These are phyloP conservation scores for Leucozona laternaria DNA, from an alignment of 2,888 invertebrate genomes.

Conservation along the genomic window DNA sequence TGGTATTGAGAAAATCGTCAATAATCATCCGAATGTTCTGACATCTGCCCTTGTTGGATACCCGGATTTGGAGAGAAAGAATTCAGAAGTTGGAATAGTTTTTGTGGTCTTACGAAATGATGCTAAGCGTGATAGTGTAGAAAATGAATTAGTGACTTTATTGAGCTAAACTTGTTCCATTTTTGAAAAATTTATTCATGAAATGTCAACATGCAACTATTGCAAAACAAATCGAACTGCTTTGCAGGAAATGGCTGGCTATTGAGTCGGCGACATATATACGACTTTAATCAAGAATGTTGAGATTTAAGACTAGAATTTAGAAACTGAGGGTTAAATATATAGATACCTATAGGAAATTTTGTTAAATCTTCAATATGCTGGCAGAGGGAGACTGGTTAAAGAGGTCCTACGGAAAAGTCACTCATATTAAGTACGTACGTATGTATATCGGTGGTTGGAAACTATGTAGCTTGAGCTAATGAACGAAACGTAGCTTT, in stretches of 20 bases:
- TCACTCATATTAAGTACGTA: no score
- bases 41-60: slow-evolving; percentile 61
- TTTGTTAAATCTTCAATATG: no score
- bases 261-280: neutral
- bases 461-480: no score
- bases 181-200: neutral
- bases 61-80: neutral
- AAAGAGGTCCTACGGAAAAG: no score
- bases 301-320: no score
- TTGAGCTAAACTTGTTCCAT: slow-evolving; percentile 28
- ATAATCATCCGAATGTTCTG: slow-evolving; percentile 44
- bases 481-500: no score
- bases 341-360: no score
- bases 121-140: neutral
- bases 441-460: no score
- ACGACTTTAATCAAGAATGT: no score
- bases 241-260: slow-evolving; percentile 1
- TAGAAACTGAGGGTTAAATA: no score
- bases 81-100: slow-evolving; percentile 57
- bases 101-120: slow-evolving; percentile 45
- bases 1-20: slow-evolving; percentile 61
- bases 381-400: no score
- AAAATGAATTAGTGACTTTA: slow-evolving; percentile 25
- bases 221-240: neutral
- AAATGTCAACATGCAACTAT: slow-evolving; percentile 2